Conservation (phyloP, 2,888 invertebrate species). For the Erebia ligea region DNA sequence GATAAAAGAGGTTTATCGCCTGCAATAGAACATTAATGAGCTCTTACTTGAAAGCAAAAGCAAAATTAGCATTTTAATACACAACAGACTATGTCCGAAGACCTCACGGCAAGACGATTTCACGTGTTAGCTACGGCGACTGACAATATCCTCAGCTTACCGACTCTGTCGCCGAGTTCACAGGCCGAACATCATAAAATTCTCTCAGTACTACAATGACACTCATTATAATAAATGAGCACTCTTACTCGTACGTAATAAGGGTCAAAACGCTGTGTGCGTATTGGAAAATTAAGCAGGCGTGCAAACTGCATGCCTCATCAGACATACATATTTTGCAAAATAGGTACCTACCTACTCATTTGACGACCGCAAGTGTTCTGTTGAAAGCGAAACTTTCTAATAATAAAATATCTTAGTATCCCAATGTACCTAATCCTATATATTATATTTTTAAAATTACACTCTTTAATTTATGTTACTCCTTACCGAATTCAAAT, state of each 20-base stretch:
- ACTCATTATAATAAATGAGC: constrained; percentile 41
- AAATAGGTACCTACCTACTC: constrained; percentile 62
- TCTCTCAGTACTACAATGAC: constrained; percentile 57
- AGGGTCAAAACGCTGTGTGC: constrained; percentile 46
- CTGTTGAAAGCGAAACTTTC: constrained; percentile 70
- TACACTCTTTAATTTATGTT: too few relatives aligned
- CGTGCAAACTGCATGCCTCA: constrained; percentile 62
- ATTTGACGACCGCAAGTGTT: constrained; percentile 55
- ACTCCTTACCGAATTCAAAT: too few relatives aligned
- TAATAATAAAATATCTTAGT: constrained; percentile 47
- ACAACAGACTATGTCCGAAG: constrained; percentile 45
- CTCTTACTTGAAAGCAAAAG: background rate
- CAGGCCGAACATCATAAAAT: constrained; percentile 70
- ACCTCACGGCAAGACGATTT: constrained; percentile 75
- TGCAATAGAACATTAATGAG: constrained; percentile 33
- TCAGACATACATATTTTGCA: constrained; percentile 63
- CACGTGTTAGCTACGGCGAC: constrained; percentile 78
- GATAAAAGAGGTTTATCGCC: background rate
- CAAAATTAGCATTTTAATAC: constrained; percentile 14
- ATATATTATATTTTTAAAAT: too few relatives aligned
- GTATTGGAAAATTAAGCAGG: constrained; percentile 50
- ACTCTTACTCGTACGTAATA: constrained; percentile 45
- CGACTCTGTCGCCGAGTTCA: constrained; percentile 69
- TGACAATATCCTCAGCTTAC: constrained; percentile 76
- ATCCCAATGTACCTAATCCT: too few relatives aligned